Evolutionary conservation across 2,113 vertebrate genomes (phyloP), one percentile per base, ranked within the genome.

Genomic region (Nycticorax nycticorax): DNA sequence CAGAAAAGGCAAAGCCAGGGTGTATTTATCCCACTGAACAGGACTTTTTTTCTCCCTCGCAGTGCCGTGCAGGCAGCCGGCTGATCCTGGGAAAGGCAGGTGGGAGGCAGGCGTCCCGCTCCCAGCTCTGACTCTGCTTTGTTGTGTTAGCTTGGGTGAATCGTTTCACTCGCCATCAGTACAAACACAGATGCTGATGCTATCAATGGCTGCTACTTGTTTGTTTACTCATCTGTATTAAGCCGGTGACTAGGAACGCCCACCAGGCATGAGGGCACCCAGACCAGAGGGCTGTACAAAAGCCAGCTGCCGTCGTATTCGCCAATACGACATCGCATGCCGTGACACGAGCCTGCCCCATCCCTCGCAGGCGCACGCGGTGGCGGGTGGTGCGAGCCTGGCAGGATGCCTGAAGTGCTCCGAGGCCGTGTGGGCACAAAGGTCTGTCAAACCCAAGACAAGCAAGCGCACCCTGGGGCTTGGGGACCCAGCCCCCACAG

Each of bases 131-230:
- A 8, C 3, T 14, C 57, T 37, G 80, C 69, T 85, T 60, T 78
- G 27, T 28, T 52, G 37, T 33, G 41, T 56, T 53, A 59, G 75
- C 75, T 33, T 11, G 79, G 88, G 56, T 33, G 69, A 84, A 56
- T 64, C 4, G 1, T 32, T 89, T 52, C 57, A 9, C 39, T 78
- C 4, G 1, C 80, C 77, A 59, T 5, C 74, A 56, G 57, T 32
- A 75, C 78, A 68, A 85, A 85, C 87, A 85, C 82, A 93, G 89
- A 93, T 92, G 84, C 83, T 60, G 88, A 78, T 72, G 83, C 60
- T 78, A 86, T 85, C 80, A 60, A 30, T 53, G 53, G 86, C 73
- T 87, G 52, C 56, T 74, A 5, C 30, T 88, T 74, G 67, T 87
- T 91, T 95, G 84, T 80, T 96, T 89, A 81, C 72, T 89, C 76